Conservation (phyloP, 2,113 vertebrate species). For the Vanacampus margaritifer region DNA sequence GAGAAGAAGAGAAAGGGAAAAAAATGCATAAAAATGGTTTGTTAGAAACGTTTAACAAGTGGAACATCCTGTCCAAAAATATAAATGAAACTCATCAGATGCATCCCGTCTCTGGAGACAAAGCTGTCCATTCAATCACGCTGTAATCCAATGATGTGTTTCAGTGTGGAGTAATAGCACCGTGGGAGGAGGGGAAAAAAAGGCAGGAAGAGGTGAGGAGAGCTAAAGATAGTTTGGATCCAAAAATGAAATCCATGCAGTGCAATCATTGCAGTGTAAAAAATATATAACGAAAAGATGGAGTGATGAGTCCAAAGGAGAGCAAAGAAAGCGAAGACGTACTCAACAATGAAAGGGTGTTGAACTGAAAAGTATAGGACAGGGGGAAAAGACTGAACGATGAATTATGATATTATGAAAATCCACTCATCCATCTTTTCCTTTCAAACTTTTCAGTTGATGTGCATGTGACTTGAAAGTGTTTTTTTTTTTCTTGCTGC, state of each 20-base stretch:
- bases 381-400: constrained; percentile 7
- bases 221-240: constrained; percentile 2
- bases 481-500: neutral
- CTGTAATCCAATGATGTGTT: constrained; percentile 35
- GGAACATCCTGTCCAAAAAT: constrained; percentile 18
- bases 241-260: constrained; percentile 4
- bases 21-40: neutral
- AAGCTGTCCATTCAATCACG: constrained; percentile 45
- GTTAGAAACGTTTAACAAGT: neutral
- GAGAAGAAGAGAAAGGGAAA: constrained; percentile 6
- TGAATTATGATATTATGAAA: constrained; percentile 21
- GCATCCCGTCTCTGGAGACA: constrained; percentile 13
- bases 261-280: neutral
- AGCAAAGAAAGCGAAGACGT: neutral
- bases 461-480: neutral
- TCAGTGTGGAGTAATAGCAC: constrained; percentile 34
- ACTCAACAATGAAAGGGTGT: constrained; percentile 15
- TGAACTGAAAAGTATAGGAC: neutral
- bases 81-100: constrained; percentile 16
- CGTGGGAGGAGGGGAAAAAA: neutral
- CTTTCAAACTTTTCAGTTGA: constrained; percentile 1
- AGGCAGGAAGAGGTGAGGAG: neutral
- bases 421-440: constrained; percentile 22
- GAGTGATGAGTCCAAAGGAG: neutral
- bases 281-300: neutral